Evolutionary conservation across 2,888 invertebrate genomes (phyloP), one percentile per base, ranked within the genome.

Genomic region (Philereme vetulata): DNA sequence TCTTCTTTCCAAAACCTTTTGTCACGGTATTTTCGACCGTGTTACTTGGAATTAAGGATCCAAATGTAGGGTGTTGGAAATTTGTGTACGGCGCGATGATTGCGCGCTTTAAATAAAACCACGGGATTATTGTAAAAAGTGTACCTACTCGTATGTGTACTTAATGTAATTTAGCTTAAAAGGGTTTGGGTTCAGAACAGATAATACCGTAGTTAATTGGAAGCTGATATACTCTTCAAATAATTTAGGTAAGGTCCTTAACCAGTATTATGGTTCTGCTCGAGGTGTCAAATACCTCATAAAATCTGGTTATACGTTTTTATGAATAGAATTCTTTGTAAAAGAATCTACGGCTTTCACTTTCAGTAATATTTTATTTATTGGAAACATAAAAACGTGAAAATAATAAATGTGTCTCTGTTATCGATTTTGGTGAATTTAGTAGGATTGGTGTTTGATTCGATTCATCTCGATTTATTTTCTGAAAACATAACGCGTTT

Each of bases 41-140:
- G 62, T 5, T 0, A 0, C 4, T 0, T 9, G 0, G 44, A 6
- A 4, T 61, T 60, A 68, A 36, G 36, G 51, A 21, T 44, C 21
- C n/a, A 42, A 8, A 0, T 4, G 40, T 40, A 9, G 40, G 63
- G 32, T 57, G 2, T 3, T 5, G n/a, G 51, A 56, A 21, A 48
- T 46, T 48, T 52, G 59, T 7, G 43, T n/a, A 40, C 46, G 42
- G 53, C 44, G 54, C 45, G 59, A 64, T 66, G 65, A 69, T 65
- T 56, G 60, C 59, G 62, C 56, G 62, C 5, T 66, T 66, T 63
- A 60, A 62, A 66, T 67, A 55, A 62, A 63, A 63, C 65, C 64
- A 59, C 59, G 40, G 68, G 68, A 64, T 67, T 67, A 66, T 65
- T 68, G 67, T 68, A 68, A 70, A 68, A 68, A 68, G 60, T 62